Evolutionary conservation across 2,888 invertebrate species (phyloP), one percentile per base, ranked within the genome.

Genomic region (Drosophila demipolita): DNA sequence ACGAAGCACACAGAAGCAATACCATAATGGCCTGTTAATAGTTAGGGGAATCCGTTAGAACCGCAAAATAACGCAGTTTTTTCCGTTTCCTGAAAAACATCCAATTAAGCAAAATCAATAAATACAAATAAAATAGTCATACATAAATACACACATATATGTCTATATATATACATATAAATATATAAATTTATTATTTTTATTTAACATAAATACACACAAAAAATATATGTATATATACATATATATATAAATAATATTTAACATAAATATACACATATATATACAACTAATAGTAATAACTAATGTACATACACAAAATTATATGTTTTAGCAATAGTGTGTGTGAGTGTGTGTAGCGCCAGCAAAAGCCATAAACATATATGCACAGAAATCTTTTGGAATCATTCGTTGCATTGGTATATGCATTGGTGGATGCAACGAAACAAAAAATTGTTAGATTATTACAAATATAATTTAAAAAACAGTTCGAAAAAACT

Each of bases 1-100:
- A 70, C 59, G 36, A 74, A 66, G 77, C 76, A 82, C 82, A 82
- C 48, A 67, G 66, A 79, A 77, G 82, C 82, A 82, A 80, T 83
- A 82, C 82, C 82, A 82, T 82, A 69, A 82, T 82, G 82, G 82
- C 82, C 82, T 82, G 80, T 80, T 68, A 68, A 81, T 78, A 66
- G 71, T 73, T 83, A 82, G 75, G 75, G 49, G 65, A 71, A 74
- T 61, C 64, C 66, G 54, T 53, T 71, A 71, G 54, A 73, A 72
- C 66, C 32, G 72, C 71, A 64, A 66, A 38, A 29, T 55, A 73
- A 66, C 45, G 72, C 72, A 66, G 70, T 73, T 71, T 66, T 69
- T 66, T 65, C 67, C 35, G 67, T 65, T 70, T 70, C 20, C 70
- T 65, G 58, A 29, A 78, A 59, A 65, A 57, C 49, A 61, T 55